Evolutionary conservation across 1,140 invertebrate species (phyloP).

Genomic region (Pseudomyrmex pallidus): DNA sequence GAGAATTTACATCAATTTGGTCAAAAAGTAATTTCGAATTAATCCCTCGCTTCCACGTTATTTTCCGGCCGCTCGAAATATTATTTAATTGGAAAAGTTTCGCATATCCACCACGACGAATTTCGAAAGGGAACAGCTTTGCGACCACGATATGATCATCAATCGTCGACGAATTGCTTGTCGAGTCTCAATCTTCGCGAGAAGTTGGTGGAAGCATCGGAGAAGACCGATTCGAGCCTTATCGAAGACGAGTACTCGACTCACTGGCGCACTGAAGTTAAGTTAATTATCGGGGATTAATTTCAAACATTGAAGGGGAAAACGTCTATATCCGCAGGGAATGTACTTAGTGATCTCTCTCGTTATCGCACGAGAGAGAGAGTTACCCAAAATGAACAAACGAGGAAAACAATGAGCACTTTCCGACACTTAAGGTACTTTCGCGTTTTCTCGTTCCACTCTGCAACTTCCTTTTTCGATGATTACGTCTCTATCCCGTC

Average conservation of each 20-base stretch:
- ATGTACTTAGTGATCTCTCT: slow-evolving; percentile 21
- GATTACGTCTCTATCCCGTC: neutral
- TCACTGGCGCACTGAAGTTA: slow-evolving; percentile 2
- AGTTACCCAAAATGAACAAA: neutral
- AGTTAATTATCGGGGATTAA: slow-evolving; percentile 69
- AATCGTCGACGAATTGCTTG: slow-evolving; percentile 30
- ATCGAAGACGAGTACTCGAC: slow-evolving; percentile 31
- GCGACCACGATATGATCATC: slow-evolving; percentile 34
- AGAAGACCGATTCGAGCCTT: slow-evolving; percentile 3
- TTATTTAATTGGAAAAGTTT: slow-evolving; percentile 56
- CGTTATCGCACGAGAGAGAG: slow-evolving; percentile 21
- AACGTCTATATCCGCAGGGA: slow-evolving; percentile 2
- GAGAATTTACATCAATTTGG: neutral
- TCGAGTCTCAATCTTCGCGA: neutral
- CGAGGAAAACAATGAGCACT: slow-evolving; percentile 47
- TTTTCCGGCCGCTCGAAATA: slow-evolving; percentile 4
- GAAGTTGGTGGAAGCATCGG: slow-evolving; percentile 22
- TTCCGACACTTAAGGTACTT: slow-evolving; percentile 29
- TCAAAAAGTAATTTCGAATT: no score
- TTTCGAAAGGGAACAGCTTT: neutral
- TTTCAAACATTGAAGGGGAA: slow-evolving; percentile 15
- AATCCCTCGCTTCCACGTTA: no score
- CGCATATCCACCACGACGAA: neutral
- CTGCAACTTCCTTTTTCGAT: slow-evolving; percentile 6
- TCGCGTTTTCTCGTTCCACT: slow-evolving; percentile 4